phyloP scores from a whole-genome alignment of 2,113 vertebrate species.

The Marcusenius ussheri region DNA sequence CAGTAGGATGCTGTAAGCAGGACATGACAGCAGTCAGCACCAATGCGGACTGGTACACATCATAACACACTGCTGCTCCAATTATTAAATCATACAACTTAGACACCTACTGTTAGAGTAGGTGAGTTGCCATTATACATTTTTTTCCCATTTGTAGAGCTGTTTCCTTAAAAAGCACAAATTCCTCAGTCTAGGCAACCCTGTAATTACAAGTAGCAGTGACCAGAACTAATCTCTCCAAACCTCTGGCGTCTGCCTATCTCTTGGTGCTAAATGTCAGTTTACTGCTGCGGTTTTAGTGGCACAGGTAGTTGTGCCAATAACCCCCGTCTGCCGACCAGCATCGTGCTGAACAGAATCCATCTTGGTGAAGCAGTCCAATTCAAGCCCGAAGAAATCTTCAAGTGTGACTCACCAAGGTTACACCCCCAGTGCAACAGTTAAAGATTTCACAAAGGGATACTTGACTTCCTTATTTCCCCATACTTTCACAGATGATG shows the following conservation, averaged over 20 bases:
- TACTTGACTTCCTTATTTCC: neutral
- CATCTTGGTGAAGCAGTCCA: neutral
- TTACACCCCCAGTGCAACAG: neutral
- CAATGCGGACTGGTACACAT: conserved; percentile 13
- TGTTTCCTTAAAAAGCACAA: neutral
- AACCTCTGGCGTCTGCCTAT: neutral
- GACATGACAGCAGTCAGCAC: neutral
- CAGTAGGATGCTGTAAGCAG: neutral
- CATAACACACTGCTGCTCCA: neutral
- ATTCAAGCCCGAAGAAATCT: neutral
- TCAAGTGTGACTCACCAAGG: neutral
- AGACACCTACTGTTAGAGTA: neutral
- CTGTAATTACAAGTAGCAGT: neutral
- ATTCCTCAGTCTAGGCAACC: neutral
- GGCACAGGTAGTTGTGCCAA: neutral
- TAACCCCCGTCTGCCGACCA: neutral
- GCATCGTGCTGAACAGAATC: conserved; percentile 19
- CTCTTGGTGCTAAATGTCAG: neutral
- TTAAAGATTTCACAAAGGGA: neutral
- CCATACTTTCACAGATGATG: neutral
- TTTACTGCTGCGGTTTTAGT: conserved; percentile 19
- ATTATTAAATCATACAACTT: neutral
- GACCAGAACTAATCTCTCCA: neutral
- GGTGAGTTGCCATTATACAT: neutral
- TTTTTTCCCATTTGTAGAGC: neutral